Conservation (phyloP, 2,888 invertebrate genomes). For the Bedellia somnulentella region DNA sequence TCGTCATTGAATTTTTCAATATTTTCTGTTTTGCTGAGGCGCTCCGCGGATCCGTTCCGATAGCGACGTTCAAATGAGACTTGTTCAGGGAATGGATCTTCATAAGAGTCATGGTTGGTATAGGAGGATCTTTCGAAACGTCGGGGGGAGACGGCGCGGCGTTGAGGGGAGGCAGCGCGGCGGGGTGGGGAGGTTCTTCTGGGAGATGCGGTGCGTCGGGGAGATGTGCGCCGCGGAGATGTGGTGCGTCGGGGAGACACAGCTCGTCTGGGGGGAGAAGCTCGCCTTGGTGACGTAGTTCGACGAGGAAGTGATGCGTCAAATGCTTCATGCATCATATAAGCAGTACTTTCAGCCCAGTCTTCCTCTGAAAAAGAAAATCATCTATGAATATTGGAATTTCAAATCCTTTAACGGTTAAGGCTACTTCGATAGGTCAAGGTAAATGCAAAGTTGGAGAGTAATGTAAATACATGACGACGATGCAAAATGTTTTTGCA, state of each 20-base stretch:
- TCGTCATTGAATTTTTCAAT: slow-evolving; percentile 37
- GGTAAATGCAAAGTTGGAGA: slow-evolving; percentile 4
- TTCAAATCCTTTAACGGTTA: no score
- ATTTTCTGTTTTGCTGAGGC: slow-evolving; percentile 29
- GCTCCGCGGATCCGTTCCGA: slow-evolving; percentile 47
- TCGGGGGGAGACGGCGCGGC: slow-evolving; percentile 22
- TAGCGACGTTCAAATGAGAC: slow-evolving; percentile 41
- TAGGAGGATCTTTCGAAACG: slow-evolving; percentile 16
- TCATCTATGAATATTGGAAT: no score
- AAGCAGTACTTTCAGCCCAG: slow-evolving; percentile 69
- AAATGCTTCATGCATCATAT: slow-evolving; percentile 64
- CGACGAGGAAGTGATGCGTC: slow-evolving; percentile 46
- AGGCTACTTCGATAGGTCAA: no score
- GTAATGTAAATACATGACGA: slow-evolving; percentile 17
- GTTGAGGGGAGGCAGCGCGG: slow-evolving; percentile 19
- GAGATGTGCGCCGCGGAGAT: no score
- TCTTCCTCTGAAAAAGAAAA: slow-evolving; percentile 69
- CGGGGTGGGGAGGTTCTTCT: slow-evolving; percentile 21
- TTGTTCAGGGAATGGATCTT: slow-evolving; percentile 29
- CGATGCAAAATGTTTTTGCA: slow-evolving; percentile 17
- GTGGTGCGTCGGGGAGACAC: slow-evolving; percentile 18
- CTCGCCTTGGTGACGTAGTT: slow-evolving; percentile 25
- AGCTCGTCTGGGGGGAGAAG: slow-evolving; percentile 18
- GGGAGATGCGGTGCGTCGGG: slow-evolving; percentile 17
- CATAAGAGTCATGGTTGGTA: slow-evolving; percentile 23